Conservation (phyloP, 2,113 vertebrate species). For the Pan troglodytes region DNA sequence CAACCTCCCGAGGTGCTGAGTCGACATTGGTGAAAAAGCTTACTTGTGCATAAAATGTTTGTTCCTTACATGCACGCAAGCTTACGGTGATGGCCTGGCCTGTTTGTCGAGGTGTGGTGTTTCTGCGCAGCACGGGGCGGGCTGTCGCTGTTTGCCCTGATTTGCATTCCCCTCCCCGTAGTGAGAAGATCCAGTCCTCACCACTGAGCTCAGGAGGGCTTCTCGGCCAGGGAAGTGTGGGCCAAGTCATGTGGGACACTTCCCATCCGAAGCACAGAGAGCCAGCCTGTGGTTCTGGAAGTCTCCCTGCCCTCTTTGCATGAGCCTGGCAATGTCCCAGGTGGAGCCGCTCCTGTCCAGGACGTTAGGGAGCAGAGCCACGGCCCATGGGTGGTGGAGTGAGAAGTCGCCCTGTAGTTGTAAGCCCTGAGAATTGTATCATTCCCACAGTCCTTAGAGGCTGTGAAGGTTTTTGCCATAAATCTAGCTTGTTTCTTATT, state of each 20-base stretch:
- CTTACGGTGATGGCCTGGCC: accelerated
- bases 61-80: accelerated
- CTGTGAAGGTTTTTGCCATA: accelerated
- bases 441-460: accelerated
- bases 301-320: not conserved
- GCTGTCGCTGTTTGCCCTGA: accelerated
- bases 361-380: not conserved
- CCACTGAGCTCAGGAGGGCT: accelerated
- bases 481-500: too few species aligned
- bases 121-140: accelerated
- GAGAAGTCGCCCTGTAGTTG: accelerated
- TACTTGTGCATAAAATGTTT: not conserved
- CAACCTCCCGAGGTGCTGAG: not conserved
- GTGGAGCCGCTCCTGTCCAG: not conserved
- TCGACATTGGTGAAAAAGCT: accelerated
- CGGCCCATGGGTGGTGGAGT: accelerated
- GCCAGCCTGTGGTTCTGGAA: not conserved
- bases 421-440: not conserved
- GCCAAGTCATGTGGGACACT: accelerated
- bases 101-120: accelerated
- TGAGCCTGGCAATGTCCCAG: not conserved
- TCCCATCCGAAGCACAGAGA: not conserved
- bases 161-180: too few species aligned
- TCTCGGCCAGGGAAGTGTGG: not conserved
- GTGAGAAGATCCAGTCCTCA: not conserved